Conservation (phyloP, 2,113 vertebrate genomes). For the Notarius quadriscutis region DNA sequence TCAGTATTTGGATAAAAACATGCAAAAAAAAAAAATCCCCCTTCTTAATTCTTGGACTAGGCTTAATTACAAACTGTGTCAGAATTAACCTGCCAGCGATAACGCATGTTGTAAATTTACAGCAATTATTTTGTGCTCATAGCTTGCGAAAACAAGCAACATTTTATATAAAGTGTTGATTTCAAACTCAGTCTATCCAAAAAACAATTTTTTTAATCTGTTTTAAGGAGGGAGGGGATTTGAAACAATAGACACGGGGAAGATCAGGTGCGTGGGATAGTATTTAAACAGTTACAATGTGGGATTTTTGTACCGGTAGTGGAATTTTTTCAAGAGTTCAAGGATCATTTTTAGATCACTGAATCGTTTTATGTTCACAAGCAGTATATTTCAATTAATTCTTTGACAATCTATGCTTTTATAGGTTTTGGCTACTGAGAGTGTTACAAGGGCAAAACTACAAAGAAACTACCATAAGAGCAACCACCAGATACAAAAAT, state of each 20-base stretch:
- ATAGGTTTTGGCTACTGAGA: not conserved
- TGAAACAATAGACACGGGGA: too few relatives aligned
- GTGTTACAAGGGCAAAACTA: not conserved
- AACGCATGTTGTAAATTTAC: not conserved
- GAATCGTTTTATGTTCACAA: not conserved
- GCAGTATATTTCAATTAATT: not conserved
- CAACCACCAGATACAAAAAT: not conserved
- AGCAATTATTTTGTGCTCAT: slow-evolving; percentile 1
- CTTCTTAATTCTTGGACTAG: not conserved
- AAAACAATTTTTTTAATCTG: not conserved
- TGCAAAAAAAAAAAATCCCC: not conserved
- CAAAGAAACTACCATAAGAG: not conserved
- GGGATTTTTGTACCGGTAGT: not conserved
- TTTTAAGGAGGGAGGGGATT: not conserved
- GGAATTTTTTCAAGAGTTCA: not conserved
- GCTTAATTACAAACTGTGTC: not conserved
- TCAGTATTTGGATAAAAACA: not conserved
- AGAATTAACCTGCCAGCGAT: not conserved
- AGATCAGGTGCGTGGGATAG: not conserved
- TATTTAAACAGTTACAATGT: not conserved
- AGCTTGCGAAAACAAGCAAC: not conserved
- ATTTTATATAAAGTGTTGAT: not conserved
- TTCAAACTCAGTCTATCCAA: not conserved
- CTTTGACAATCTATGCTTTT: not conserved
- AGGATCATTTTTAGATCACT: not conserved